These are phyloP conservation scores for Catharus ustulatus DNA, from an alignment of 2,797 vertebrate species.

Conservation along the genomic window DNA sequence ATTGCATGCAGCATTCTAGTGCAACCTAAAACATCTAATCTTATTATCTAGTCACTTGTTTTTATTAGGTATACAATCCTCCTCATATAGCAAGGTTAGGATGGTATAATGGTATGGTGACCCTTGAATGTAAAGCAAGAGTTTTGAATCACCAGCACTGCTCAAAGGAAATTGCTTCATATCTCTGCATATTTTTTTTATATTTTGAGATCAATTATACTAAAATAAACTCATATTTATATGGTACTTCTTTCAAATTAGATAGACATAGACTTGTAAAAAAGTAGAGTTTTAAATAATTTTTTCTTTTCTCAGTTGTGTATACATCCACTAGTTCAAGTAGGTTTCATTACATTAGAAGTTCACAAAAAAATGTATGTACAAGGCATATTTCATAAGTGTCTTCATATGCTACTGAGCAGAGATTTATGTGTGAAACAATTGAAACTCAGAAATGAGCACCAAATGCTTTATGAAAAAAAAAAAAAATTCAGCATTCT, in stretches of 20 bases:
- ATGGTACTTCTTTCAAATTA: conserved; percentile 2
- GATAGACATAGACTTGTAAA: conserved; percentile 9
- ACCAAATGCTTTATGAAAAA: background rate
- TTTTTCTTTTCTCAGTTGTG: conserved; percentile 34
- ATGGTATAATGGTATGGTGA: background rate
- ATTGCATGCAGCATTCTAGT: background rate
- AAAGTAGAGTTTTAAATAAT: conserved; percentile 32
- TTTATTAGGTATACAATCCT: background rate
- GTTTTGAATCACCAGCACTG: background rate
- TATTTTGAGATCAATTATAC: conserved; percentile 37
- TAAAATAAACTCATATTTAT: conserved; percentile 27
- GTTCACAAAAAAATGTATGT: conserved; percentile 16
- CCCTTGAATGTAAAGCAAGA: background rate
- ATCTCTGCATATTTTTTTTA: background rate
- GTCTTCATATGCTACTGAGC: background rate
- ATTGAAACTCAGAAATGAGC: background rate
- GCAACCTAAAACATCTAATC: background rate
- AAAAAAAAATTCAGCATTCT: background rate
- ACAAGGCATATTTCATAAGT: background rate
- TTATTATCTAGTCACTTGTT: background rate
- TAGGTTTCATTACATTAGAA: conserved; percentile 21
- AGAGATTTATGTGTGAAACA: background rate
- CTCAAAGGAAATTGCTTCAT: conserved; percentile 26
- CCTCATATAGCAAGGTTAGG: background rate
- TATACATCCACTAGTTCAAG: background rate